Base-by-base conservation (phyloP, 2,113 vertebrate genomes). In the Ovis canadensis region DNA sequence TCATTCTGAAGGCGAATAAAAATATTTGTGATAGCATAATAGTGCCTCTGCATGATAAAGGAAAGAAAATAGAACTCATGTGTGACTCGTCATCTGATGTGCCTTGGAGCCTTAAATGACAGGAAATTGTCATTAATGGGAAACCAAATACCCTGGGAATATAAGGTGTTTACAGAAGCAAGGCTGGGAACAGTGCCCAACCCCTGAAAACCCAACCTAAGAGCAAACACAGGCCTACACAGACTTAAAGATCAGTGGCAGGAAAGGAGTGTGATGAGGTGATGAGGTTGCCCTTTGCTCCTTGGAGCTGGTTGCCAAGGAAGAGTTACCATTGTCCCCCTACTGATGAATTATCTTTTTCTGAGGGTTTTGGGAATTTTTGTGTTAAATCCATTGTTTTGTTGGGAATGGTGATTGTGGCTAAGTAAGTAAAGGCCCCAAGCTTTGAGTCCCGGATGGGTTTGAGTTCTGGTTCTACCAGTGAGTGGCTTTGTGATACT, bases 1-100 rank as follows among this genome's bases (percentile, higher is more conserved):
- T 87, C 60, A 60, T 85, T 98, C 80, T 80, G 36, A 86, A 95
- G 59, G 43, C 43, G 82, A 90, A 94, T 95, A 83, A 96, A 96
- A 96, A 57, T 81, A 87, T 95, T 64, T 95, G 45, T 94, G 89
- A 87, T 86, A 57, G 54, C 60, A 64, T 25, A 89, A 50, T 43
- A 94, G 27, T 59, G 64, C 90, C 85, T 11, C 9, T 91, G 90
- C 43, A 55, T 59, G 71, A 87, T 55, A 78, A 60, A 93, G 60
- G 84, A 55, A 77, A 89, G 5, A 25, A 91, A 83, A 87, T 40
- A 62, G 90, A 91, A 93, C 29, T 92, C 64, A 5, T 10, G 4
- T 40, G 27, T 84, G 77, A 54, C 29, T 59, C 7, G 0, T 71
- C 31, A n/a, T 36, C 57, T 43, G n/a, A 62, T 59, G 52, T 78